Percentiles rank a stretch among this genome's conserved stretches.
Evolutionary conservation across 2,797 vertebrate genomes (phyloP).

Genomic region (Coendou prehensilis): DNA sequence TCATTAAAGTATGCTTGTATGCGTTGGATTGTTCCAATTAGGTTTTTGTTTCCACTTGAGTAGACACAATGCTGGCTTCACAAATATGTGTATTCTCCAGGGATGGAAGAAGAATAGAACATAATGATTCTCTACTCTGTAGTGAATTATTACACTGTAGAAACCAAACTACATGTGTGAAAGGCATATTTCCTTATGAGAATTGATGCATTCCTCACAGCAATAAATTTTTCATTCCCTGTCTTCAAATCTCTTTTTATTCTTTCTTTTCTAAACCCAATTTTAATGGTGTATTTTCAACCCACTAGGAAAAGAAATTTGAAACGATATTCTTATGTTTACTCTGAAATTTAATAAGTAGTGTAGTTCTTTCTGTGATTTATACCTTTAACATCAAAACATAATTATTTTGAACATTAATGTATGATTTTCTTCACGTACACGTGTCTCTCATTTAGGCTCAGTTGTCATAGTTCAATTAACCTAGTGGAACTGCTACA

Average conservation of each 20-base stretch:
- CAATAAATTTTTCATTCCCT: background rate
- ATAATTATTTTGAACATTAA: background rate
- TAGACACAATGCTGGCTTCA: background rate
- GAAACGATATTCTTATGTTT: background rate
- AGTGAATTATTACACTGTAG: background rate
- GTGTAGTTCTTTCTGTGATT: background rate
- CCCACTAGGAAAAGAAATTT: background rate
- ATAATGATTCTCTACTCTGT: background rate
- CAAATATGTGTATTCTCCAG: background rate
- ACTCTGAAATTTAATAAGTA: background rate
- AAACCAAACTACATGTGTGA: background rate
- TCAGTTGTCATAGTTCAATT: background rate
- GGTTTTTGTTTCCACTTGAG: slow-evolving; percentile 57
- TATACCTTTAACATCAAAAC: background rate
- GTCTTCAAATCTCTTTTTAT: background rate
- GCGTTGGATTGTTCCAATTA: background rate
- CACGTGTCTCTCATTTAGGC: background rate
- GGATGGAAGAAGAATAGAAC: background rate
- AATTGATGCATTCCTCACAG: background rate
- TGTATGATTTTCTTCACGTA: background rate
- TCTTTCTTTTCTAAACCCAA: background rate
- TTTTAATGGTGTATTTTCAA: background rate
- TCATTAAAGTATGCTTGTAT: background rate
- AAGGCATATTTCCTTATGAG: background rate
- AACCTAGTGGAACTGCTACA: background rate